Evolutionary conservation across 2,888 invertebrate genomes (phyloP), one percentile per base, ranked within the genome.

Genomic region (Lasioglossum vierecki): DNA sequence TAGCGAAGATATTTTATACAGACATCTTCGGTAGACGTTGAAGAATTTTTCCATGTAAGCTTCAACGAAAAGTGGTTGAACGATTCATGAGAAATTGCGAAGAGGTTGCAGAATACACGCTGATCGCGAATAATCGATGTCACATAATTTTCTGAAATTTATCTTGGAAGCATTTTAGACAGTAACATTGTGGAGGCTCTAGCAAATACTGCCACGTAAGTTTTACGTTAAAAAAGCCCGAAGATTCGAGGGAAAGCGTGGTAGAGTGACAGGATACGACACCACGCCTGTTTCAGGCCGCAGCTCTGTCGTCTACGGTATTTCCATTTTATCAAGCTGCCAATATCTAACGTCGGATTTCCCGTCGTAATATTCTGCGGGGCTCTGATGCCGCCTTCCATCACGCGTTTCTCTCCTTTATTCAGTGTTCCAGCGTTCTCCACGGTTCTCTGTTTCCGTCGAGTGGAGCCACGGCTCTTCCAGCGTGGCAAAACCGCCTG

Each of bases 321-420:
- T 91, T 91, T 91, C 88, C 89, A 91, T 91, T 91, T 91, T 90
- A 90, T 91, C 91, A 86, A 72, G 49, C 73, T 83, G 68, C 80
- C 88, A 87, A 88, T 89, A 89, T 89, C 87, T 82, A 90, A 90
- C 89, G 86, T 88, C 78, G 91, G 85, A 88, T 91, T 90, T 91
- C 81, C 88, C 83, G 82, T 88, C 86, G 90, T 85, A 87, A 90
- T 91, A 89, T 90, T 89, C 90, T 78, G 71, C 73, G 77, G 30
- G 18, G n/a, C 80, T 75, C 72, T 66, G 81, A 76, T 76, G 72
- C 76, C 84, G 35, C 44, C 71, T 70, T 57, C 74, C 26, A 74
- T 82, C 71, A 75, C 71, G 39, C 35, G 68, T 76, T 49, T 41
- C 84, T 70, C 57, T 77, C 44, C 63, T 79, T 82, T 72, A 72